Evolutionary conservation across 1,140 invertebrate species (phyloP), one percentile per base, ranked within the genome.

Genomic region (Pseudomyrmex sp.): DNA sequence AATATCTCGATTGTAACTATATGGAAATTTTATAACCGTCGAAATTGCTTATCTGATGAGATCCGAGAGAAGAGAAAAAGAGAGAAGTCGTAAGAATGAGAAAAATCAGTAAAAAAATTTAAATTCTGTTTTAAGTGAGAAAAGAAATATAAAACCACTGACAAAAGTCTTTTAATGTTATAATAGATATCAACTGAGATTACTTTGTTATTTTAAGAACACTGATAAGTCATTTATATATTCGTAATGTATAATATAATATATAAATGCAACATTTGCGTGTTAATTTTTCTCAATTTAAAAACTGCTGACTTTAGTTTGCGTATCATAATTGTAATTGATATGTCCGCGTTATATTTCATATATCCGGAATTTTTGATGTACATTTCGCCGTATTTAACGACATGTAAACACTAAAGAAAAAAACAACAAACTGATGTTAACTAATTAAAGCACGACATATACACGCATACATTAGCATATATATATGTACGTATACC

Each of bases 361-460:
- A 44, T 12, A 20, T 44, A 59, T 69, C 18, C 35, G 35, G 54
- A 59, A 80, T 80, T 80, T 70, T 70, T 15, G 54, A 59, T 15
- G 65, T 48, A 59, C 65, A 12, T 48, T 18, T n/a, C 18, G 13
- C 26, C 12, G n/a, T 18, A 2, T 70, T 70, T 70, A 70, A 59
- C 23, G 54, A 44, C 52, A 26, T 35, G 20, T 58, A 68, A 63
- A 68, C 35, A 13, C 7, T 56, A 58, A 63, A 15, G 70, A 76
- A 82, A 86, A 83, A 66, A 73, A 35, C 2, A 26, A 26, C 23
- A 35, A 35, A 35, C 35, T 35, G 5, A 35, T 35, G 5, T 26
- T 5, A 35, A 35, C 35, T 35, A 35, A 35, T 35, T 35, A 35
- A 35, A 35, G 35, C 5, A 3, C 7, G 35, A 35, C 35, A 35